Evolutionary conservation across 1,140 invertebrate species (phyloP), one percentile per base, ranked within the genome.

Genomic region (Saccostrea echinata): DNA sequence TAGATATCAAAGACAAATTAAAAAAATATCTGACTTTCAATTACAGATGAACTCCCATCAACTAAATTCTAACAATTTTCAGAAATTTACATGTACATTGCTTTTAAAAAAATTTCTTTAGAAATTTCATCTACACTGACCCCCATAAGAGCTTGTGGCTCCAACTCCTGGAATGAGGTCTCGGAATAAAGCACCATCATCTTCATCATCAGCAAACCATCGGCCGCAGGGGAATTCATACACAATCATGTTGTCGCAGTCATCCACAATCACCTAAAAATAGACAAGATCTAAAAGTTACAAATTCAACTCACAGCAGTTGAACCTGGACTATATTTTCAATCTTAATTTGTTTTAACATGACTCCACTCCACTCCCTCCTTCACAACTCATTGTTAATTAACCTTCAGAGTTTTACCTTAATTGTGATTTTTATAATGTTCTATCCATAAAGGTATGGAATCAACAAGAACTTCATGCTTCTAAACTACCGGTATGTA

Each of bases 131-230:
- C 43, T 11, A 30, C 16, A 83, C 51, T 83, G n/a, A 83, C 81
- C 81, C 8, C 35, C 35, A 27, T 83, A 83, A n/a, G 81, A 83
- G 35, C 92, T 91, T 51, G 88, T 90, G 21, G 90, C 84, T 52
- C 92, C 93, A 43, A 91, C 86, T 76, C 91, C 91, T 16, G 89
- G 89, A 61, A 92, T 80, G 18, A 95, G 91, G 57, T 95, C 94
- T 33, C 94, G 84, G 9, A 92, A 93, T 35, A 94, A 93, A 86
- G 91, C 89, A 11, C 94, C 94, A 87, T 95, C 94, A 90, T 94
- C 94, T 89, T 95, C 94, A 86, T 94, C 92, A 30, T 86, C 86
- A 1, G 94, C 93, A 24, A 95, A 88, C 94, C 94, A 95, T 11
- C 92, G 89, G 4, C 92, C 27, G 89, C 94, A 95, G 2, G 94